Percentiles rank a stretch among this genome's conserved stretches.
Evolutionary conservation across 2,797 vertebrate genomes (phyloP).

Genomic region (Myotis myotis): DNA sequence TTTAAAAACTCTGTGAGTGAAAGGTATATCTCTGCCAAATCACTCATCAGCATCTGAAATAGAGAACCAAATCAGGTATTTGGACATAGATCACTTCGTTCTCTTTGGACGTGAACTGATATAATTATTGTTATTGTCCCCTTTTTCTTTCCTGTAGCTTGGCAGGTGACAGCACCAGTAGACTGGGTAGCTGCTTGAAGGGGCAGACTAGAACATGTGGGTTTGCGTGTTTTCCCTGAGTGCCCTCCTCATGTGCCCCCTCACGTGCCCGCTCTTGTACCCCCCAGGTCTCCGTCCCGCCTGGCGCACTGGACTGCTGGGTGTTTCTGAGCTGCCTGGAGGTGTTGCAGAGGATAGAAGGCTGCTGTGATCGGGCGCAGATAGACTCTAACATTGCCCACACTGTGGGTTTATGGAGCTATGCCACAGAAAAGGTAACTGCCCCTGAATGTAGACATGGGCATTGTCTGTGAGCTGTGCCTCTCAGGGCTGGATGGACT

Average conservation of each 20-base stretch:
- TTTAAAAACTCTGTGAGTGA: neutral
- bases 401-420: slow-evolving; percentile 96
- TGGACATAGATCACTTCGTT: neutral
- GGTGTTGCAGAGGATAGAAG: slow-evolving; percentile 97
- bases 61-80: fast-evolving
- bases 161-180: fast-evolving
- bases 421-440: slow-evolving; percentile 96
- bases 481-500: neutral
- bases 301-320: slow-evolving; percentile 97
- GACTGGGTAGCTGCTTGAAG: neutral
- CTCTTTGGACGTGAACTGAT: fast-evolving
- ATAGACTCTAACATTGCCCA: slow-evolving; percentile 95
- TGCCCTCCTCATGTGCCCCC: neutral
- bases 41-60: neutral
- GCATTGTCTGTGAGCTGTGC: fast-evolving
- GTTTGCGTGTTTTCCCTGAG: fast-evolving
- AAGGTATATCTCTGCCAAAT: neutral
- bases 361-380: slow-evolving; percentile 94
- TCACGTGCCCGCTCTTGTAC: fast-evolving
- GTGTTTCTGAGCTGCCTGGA: slow-evolving; percentile 98
- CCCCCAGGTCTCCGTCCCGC: slow-evolving; percentile 92
- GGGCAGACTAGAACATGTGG: neutral
- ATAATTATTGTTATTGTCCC: neutral
- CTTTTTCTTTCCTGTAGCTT: neutral
- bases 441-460: fast-evolving